Conservation (phyloP, 2,113 vertebrate species). For the Oncorhynchus masou region DNA sequence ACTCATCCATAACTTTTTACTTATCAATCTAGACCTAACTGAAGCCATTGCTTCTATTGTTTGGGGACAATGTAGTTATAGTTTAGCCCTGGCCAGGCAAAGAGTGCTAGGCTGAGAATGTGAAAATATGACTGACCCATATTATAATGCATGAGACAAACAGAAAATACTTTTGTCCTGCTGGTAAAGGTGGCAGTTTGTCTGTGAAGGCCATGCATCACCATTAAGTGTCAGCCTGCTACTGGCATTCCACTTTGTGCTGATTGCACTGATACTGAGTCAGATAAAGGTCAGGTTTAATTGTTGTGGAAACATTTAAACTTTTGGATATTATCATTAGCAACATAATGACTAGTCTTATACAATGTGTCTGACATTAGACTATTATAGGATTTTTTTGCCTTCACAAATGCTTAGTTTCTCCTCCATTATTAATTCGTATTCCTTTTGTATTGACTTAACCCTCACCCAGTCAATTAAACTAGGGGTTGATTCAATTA, state of each 20-base stretch:
- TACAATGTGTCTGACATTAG: no score
- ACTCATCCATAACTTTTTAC: background rate
- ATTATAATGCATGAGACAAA: conserved; percentile 36
- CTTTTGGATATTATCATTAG: background rate
- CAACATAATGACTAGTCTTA: background rate
- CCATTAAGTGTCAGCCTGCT: background rate
- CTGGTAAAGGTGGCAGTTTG: background rate
- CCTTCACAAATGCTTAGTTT: no score
- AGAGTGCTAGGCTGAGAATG: conserved; percentile 12
- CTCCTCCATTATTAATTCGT: no score
- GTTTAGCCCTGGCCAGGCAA: background rate
- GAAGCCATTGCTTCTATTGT: no score
- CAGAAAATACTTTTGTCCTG: conserved; percentile 36
- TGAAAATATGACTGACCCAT: conserved; percentile 32
- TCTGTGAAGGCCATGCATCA: background rate
- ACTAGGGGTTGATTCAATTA: no score
- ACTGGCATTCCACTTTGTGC: background rate
- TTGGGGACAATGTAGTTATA: no score
- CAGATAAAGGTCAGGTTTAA: background rate
- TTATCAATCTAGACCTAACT: background rate
- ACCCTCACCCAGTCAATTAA: no score
- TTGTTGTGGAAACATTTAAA: background rate
- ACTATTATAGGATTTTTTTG: no score
- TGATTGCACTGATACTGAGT: background rate
- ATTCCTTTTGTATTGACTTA: no score